Percentiles rank a stretch among this genome's conserved stretches.
phyloP scores from a whole-genome alignment of 2,888 invertebrate genomes.

The Caenorhabditis sp. region DNA sequence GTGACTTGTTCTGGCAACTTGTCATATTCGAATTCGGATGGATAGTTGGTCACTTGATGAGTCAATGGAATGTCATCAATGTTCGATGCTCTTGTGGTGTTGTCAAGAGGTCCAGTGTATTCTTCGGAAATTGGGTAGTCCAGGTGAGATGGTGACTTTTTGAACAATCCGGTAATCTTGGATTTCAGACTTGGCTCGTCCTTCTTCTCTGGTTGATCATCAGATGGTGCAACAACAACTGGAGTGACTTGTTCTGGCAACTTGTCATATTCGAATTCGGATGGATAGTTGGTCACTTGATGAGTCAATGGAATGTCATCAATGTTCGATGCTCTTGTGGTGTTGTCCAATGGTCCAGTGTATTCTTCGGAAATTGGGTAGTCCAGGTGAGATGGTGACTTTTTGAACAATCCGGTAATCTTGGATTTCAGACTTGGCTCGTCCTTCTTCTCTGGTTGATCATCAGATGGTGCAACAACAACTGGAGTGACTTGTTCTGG shows the following conservation, averaged over 20 bases:
- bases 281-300: not conserved
- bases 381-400: slow-evolving; percentile 24
- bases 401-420: not conserved
- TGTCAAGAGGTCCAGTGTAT: not conserved
- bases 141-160: not conserved
- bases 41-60: slow-evolving; percentile 4
- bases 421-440: not conserved
- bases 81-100: not conserved
- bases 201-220: not conserved
- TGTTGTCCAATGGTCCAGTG: slow-evolving; percentile 9
- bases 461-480: not conserved
- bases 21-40: slow-evolving; percentile 18
- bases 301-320: not conserved
- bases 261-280: not conserved
- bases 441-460: slow-evolving; percentile 1
- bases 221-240: not conserved
- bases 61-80: not conserved
- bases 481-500: not conserved
- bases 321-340: not conserved
- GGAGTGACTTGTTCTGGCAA: not conserved
- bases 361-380: slow-evolving; percentile 13
- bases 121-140: not conserved
- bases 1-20: slow-evolving; percentile 14
- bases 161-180: slow-evolving; percentile 1
- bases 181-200: not conserved